Evolutionary conservation across 1,140 invertebrate species (phyloP).

Genomic region (Littorina saxatilis): DNA sequence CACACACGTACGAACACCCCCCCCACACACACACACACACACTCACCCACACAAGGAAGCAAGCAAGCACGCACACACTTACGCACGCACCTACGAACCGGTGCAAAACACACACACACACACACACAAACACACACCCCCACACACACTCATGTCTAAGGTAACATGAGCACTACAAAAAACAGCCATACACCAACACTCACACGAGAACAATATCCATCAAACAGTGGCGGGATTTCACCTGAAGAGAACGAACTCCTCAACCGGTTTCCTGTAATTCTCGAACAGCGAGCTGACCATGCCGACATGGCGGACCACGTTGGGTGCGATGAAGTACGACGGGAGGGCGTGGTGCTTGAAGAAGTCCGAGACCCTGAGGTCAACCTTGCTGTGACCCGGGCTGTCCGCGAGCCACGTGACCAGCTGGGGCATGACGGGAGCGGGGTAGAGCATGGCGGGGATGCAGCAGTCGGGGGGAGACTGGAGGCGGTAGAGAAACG

Average conservation of each 20-base stretch:
- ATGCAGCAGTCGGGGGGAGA: slow-evolving; percentile 49
- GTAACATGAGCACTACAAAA: not conserved
- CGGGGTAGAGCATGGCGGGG: slow-evolving; percentile 52
- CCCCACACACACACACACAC: too few species aligned
- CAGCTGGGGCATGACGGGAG: slow-evolving; percentile 26
- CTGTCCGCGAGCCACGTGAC: slow-evolving; percentile 32
- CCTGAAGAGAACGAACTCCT: slow-evolving; percentile 45
- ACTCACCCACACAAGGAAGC: too few species aligned
- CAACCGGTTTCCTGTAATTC: slow-evolving; percentile 41
- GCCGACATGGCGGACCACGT: slow-evolving; percentile 56
- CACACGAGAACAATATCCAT: too few species aligned
- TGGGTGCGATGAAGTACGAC: slow-evolving; percentile 50
- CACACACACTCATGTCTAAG: not conserved
- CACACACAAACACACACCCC: not conserved
- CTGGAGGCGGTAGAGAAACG: slow-evolving; percentile 40
- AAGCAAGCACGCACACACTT: too few species aligned
- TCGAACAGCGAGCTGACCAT: slow-evolving; percentile 64
- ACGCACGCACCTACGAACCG: too few species aligned
- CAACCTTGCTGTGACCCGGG: slow-evolving; percentile 20
- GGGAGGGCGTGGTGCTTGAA: slow-evolving; percentile 26
- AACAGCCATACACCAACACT: not conserved
- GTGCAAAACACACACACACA: too few species aligned
- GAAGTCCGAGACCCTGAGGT: slow-evolving; percentile 50
- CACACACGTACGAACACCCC: too few species aligned
- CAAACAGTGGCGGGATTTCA: too few species aligned